These are phyloP conservation scores for Trachelus tabidus DNA, from an alignment of 2,888 invertebrate species.

Conservation along the genomic window DNA sequence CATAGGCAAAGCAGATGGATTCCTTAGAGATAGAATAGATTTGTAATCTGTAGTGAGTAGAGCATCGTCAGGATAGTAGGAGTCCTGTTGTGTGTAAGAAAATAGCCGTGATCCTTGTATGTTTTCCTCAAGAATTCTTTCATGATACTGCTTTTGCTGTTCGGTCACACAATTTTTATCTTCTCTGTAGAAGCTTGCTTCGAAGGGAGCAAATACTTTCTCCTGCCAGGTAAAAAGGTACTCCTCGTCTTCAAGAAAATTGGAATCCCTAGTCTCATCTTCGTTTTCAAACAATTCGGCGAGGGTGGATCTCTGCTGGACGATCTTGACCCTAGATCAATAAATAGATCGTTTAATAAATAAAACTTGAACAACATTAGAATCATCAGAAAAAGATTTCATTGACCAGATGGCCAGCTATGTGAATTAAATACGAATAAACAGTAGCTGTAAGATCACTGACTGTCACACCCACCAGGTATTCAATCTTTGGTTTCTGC, in stretches of 20 bases:
- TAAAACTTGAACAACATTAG: constrained; percentile 20
- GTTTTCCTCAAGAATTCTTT: constrained; percentile 56
- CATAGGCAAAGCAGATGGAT: constrained; percentile 47
- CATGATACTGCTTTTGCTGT: constrained; percentile 71
- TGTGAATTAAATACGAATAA: constrained; percentile 3
- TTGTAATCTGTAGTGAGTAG: constrained; percentile 41
- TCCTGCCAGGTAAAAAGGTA: constrained; percentile 77
- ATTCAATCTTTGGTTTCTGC: not conserved
- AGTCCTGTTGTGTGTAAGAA: constrained; percentile 73
- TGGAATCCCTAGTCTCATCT: constrained; percentile 54
- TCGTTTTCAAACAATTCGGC: constrained; percentile 59
- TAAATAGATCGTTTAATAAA: constrained; percentile 35
- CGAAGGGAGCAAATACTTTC: constrained; percentile 74
- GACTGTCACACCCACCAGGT: not conserved
- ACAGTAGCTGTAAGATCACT: not conserved
- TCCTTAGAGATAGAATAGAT: constrained; percentile 45
- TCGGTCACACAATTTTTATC: constrained; percentile 73
- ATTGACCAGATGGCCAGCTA: constrained; percentile 15
- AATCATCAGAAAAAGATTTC: constrained; percentile 18
- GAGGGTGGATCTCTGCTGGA: constrained; percentile 56
- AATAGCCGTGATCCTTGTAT: constrained; percentile 67
- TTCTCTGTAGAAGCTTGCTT: constrained; percentile 72
- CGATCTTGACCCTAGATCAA: constrained; percentile 56
- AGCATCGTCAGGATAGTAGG: constrained; percentile 62
- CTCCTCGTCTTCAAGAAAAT: constrained; percentile 57